Percentiles rank a stretch among this genome's conserved stretches.
Conservation (phyloP, 2,797 vertebrate genomes). For the Hyperoplus lanceolatus region DNA sequence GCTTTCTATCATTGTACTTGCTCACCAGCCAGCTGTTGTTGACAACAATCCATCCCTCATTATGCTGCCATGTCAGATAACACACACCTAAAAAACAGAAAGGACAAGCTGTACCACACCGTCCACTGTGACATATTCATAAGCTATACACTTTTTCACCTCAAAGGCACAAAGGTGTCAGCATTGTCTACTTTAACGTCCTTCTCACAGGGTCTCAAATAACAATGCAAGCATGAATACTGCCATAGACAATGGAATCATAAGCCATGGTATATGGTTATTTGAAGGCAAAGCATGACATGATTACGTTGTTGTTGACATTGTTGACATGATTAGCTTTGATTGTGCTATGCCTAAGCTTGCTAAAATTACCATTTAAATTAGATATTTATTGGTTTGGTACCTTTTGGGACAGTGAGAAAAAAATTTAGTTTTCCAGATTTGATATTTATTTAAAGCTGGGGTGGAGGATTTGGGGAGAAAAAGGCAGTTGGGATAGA, state of each 20-base stretch:
- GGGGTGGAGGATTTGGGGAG: no score
- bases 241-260: not conserved
- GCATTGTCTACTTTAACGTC: not conserved
- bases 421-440: not conserved
- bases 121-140: conserved; percentile 6
- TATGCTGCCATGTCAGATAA: conserved; percentile 40
- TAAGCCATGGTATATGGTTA: not conserved
- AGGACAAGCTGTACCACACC: not conserved
- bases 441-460: not conserved
- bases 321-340: not conserved
- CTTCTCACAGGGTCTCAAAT: conserved; percentile 10
- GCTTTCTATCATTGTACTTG: conserved; percentile 26
- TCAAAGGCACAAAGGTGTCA: conserved; percentile 5
- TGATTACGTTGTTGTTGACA: not conserved
- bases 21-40: conserved; percentile 28
- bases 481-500: no score
- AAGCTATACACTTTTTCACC: not conserved
- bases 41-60: conserved; percentile 32
- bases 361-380: not conserved
- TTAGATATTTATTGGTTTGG: not conserved
- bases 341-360: not conserved
- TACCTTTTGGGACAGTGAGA: not conserved
- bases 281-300: conserved; percentile 10
- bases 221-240: not conserved
- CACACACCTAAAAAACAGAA: conserved; percentile 23